phyloP scores from a whole-genome alignment of 2,113 vertebrate genomes.

The Rhea pennata region DNA sequence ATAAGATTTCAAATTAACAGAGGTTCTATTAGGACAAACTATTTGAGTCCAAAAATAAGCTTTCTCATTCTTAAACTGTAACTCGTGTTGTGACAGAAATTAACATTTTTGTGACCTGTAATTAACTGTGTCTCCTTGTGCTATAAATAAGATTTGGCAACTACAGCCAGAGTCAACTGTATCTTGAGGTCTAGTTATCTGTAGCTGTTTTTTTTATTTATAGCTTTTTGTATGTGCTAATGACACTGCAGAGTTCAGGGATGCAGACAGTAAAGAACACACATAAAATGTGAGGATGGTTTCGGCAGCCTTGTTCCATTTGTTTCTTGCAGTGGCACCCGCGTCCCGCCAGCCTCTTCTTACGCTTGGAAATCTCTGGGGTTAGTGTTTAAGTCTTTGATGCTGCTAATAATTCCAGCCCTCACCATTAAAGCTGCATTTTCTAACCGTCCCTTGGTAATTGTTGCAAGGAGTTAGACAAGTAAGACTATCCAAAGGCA shows the following conservation, averaged over 20 bases:
- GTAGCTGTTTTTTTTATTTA: neutral
- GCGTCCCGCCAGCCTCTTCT: slow-evolving; percentile 37
- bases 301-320: neutral
- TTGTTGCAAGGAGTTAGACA: slow-evolving; percentile 76
- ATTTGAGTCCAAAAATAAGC: neutral
- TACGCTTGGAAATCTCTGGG: slow-evolving; percentile 13
- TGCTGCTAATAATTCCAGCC: slow-evolving; percentile 71
- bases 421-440: slow-evolving; percentile 68
- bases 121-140: neutral
- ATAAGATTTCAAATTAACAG: neutral
- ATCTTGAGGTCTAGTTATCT: neutral
- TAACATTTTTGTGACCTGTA: slow-evolving; percentile 18
- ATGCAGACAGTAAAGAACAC: neutral
- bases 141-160: slow-evolving; percentile 6
- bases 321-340: neutral
- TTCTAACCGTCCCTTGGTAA: slow-evolving; percentile 73
- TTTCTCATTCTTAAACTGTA: neutral
- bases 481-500: slow-evolving; percentile 81
- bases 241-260: neutral
- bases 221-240: neutral
- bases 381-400: slow-evolving; percentile 40
- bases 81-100: slow-evolving; percentile 26
- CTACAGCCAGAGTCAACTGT: neutral
- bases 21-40: neutral
- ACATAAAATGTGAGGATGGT: neutral